Conservation (phyloP, 2,113 vertebrate genomes). For the Neofelis nebulosa region DNA sequence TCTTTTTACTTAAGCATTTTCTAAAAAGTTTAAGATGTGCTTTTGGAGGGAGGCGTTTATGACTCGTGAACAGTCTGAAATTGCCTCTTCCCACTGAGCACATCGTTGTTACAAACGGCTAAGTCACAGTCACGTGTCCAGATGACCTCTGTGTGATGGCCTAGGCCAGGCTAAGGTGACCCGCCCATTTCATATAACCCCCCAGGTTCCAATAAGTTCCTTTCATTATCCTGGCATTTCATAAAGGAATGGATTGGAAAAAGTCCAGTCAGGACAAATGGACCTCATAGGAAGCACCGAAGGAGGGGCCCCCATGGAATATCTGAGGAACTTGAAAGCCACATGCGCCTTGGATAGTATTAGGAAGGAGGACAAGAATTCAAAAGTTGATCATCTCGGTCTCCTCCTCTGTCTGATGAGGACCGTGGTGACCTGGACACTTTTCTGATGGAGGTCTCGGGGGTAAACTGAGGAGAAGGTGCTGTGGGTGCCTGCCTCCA, state of each 20-base stretch:
- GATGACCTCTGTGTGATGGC: neutral
- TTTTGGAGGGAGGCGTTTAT: constrained; percentile 19
- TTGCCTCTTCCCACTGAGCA: constrained; percentile 9
- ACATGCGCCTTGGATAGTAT: fast-evolving
- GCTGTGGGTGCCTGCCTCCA: neutral
- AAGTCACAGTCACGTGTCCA: neutral
- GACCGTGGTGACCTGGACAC: neutral
- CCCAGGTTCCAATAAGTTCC: neutral
- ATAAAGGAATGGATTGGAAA: neutral
- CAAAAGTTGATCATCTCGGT: neutral
- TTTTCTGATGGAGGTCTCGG: neutral
- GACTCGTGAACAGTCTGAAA: constrained; percentile 42
- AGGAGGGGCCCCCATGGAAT: neutral
- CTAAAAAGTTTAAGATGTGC: constrained; percentile 48
- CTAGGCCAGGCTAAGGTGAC: neutral
- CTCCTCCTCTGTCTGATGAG: neutral
- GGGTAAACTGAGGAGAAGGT: too few species aligned
- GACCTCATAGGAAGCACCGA: neutral
- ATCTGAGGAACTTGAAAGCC: neutral
- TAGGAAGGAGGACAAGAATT: neutral
- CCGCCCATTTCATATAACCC: neutral
- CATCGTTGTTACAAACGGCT: constrained; percentile 32
- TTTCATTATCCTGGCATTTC: neutral
- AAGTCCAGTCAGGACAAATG: neutral
- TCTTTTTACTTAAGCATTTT: constrained; percentile 56